phyloP scores from a whole-genome alignment of 1,140 invertebrate genomes.

The Mya arenaria region DNA sequence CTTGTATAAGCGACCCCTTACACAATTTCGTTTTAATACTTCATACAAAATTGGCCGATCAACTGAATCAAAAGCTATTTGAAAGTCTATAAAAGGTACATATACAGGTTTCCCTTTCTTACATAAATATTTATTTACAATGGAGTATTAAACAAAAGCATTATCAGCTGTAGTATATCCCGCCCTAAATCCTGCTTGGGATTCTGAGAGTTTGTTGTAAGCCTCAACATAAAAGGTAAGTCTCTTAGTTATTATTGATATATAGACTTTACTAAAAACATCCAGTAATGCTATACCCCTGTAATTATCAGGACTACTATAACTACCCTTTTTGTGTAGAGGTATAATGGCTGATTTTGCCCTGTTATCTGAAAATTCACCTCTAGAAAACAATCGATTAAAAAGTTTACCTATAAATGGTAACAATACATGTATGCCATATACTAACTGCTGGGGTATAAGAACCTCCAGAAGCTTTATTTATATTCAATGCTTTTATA shows the following conservation, averaged over 20 bases:
- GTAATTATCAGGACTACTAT: background rate
- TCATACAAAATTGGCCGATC: conserved; percentile 26
- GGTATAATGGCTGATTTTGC: too few species aligned
- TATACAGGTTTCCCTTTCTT: conserved; percentile 29
- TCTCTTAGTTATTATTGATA: conserved; percentile 10
- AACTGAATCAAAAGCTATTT: conserved; percentile 43
- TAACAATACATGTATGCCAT: too few species aligned
- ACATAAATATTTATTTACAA: conserved; percentile 24
- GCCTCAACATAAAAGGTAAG: conserved; percentile 27
- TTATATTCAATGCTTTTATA: too few species aligned
- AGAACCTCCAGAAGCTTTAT: too few species aligned
- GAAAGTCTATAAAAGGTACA: conserved; percentile 24
- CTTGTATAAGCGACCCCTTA: conserved; percentile 16
- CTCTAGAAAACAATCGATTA: too few species aligned
- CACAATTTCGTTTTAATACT: background rate
- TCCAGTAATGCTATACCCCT: conserved; percentile 14
- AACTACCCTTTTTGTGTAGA: background rate
- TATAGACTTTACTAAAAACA: conserved; percentile 1
- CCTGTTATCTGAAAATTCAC: too few species aligned
- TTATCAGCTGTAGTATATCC: conserved; percentile 31
- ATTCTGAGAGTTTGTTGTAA: conserved; percentile 11
- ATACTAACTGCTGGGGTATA: too few species aligned
- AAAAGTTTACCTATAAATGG: too few species aligned
- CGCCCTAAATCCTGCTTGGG: conserved; percentile 30
- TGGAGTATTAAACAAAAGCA: conserved; percentile 41